Evolutionary conservation across 2,797 vertebrate genomes (phyloP), one percentile per base, ranked within the genome.

Genomic region (Centropyge bicolor): DNA sequence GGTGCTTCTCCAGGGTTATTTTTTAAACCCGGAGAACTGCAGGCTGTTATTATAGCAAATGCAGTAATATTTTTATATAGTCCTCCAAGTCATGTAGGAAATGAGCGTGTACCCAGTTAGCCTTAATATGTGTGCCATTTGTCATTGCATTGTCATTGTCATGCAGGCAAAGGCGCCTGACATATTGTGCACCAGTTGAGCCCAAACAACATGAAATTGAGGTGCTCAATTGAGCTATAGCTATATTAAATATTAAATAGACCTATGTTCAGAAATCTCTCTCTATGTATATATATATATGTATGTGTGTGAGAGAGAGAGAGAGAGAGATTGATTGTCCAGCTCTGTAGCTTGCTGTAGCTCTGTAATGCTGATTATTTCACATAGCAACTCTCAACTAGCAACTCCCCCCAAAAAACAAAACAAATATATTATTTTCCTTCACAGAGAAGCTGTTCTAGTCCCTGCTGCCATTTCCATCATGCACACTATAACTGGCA

Each of bases 1-100:
- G 45, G 17, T 45, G 27, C 56, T 63, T 55, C 56, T 72, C 17
- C 27, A 52, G 27, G 63, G 24, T 78, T 76, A 61, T 86, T 75
- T 73, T 31, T 72, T 24, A 35, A 63, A 55, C 17, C 31, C 49
- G 38, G 22, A 63, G 52, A 56, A 62, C 63, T 62, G 46, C 61
- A 75, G 56, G 52, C 51, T 54, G 36, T 12, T 49, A n/a, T 61
- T 73, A 31, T 5, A 16, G 60, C 10, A 59, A 68, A 35, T 41
- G n/a, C 14, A 55, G 31, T 31, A n/a, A 19, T 10, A 38, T 31
- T 27, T 22, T 35, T 11, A 40, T 8, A 36, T 14, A 11, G 20
- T 61, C 24, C 13, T 41, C n/a, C 13, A 56, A 36, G 38, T n/a
- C 13, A 12, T 69, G 51, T 55, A 16, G 45, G 60, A 41, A 20